phyloP scores from a whole-genome alignment of 2,797 vertebrate species.

The Sus cebifrons region DNA sequence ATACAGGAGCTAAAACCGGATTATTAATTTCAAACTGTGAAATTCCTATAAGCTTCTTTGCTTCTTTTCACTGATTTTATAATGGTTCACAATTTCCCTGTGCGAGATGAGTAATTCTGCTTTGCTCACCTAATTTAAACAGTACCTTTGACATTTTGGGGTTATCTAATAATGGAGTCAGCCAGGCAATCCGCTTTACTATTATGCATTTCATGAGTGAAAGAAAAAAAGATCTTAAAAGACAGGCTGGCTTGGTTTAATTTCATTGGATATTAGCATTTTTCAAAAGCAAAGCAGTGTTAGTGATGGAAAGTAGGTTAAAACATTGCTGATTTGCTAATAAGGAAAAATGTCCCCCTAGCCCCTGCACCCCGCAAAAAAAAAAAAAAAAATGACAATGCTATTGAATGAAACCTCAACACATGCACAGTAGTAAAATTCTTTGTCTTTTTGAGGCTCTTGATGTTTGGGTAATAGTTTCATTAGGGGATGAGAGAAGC shows the following conservation, averaged over 20 bases:
- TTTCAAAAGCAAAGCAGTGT: slow-evolving; percentile 73
- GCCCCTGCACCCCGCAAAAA: too few species aligned
- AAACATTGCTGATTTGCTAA: slow-evolving; percentile 77
- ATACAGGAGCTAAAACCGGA: neutral
- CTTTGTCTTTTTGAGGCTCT: slow-evolving; percentile 65
- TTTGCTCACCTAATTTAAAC: slow-evolving; percentile 76
- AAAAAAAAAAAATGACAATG: neutral
- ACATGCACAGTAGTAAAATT: slow-evolving; percentile 43
- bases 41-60: slow-evolving; percentile 77
- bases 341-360: neutral
- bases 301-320: slow-evolving; percentile 77
- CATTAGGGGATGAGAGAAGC: slow-evolving; percentile 66
- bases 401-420: slow-evolving; percentile 59
- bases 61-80: slow-evolving; percentile 75
- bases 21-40: slow-evolving; percentile 84
- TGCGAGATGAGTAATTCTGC: slow-evolving; percentile 64
- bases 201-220: slow-evolving; percentile 74
- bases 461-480: slow-evolving; percentile 73
- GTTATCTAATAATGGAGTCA: slow-evolving; percentile 83
- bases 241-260: slow-evolving; percentile 74
- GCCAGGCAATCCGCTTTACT: slow-evolving; percentile 74
- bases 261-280: slow-evolving; percentile 80
- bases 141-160: slow-evolving; percentile 77
- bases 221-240: slow-evolving; percentile 62
- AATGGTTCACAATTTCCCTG: slow-evolving; percentile 72